Base-by-base conservation (phyloP, 2,113 vertebrate species). In the Crotophaga sulcirostris region DNA sequence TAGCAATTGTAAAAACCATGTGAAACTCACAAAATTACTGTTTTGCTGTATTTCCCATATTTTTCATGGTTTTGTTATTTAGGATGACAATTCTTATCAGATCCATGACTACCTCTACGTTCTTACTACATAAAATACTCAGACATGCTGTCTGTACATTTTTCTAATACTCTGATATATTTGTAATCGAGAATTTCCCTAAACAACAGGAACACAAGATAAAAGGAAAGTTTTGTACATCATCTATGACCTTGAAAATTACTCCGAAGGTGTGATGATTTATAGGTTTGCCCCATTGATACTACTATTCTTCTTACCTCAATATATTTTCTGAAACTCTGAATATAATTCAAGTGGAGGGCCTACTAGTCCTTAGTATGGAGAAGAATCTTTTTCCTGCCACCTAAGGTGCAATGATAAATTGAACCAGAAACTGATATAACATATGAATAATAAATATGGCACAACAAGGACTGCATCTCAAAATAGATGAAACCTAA, bases 381-480 rank as follows among this genome's bases (percentile, higher is more conserved):
- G 55, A 58, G 54, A 94, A 93, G 12, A 87, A 42, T 80, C 66
- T 84, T 89, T 85, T 56, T 82, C 29, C 78, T 76, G 83, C 26
- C 80, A 91, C 31, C 29, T 87, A 42, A 93, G 14, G 13, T 92
- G 36, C 16, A 90, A 78, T 92, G 75, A 94, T 77, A 95, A 92
- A 96, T 93, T 64, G 55, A 87, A 83, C 23, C 34, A 87, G 51
- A 89, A 70, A 74, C 7, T 59, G 60, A 75, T 88, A 63, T 25
- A 90, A 49, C 3, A 23, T 40, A 73, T 67, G 66, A 96, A 87
- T 96, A 92, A 94, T 66, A 96, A 91, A 90, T 42, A 88, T 11
- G 24, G 51, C 21, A 79, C 38, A 94, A 69, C 64, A 70, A 84
- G 38, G 51, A 49, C 19, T 86, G 54, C 64, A 93, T 70, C 33